phyloP scores from a whole-genome alignment of 1,140 invertebrate species.

The Pseudachorutes palmiensis region DNA sequence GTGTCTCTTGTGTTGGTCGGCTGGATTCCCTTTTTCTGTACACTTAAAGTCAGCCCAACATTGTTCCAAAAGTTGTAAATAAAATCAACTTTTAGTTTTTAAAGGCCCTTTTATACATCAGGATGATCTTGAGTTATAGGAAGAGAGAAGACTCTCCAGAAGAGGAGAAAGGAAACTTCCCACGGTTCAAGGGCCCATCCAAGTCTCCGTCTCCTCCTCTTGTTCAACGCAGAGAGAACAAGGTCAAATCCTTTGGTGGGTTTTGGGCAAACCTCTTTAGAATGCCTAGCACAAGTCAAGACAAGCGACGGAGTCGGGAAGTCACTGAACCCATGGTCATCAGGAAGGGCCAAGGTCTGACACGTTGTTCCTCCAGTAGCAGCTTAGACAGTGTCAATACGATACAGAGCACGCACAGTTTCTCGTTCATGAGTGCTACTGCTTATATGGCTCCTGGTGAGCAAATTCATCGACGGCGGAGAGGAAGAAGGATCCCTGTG shows the following conservation, averaged over 20 bases:
- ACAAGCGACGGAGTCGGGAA: not conserved
- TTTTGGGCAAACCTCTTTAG: not conserved
- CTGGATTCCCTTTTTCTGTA: too few species aligned
- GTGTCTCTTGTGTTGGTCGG: too few species aligned
- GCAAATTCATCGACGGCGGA: conserved; percentile 19
- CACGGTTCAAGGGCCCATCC: not conserved
- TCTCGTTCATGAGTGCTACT: conserved; percentile 29
- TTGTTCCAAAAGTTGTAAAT: too few species aligned
- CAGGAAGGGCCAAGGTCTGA: too few species aligned
- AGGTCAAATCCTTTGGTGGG: not conserved
- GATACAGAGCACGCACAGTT: conserved; percentile 32
- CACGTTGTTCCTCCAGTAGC: not conserved
- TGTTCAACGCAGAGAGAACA: not conserved
- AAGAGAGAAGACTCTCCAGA: not conserved
- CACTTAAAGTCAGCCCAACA: not conserved
- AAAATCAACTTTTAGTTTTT: not conserved
- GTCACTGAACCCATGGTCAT: not conserved
- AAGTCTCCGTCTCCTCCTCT: not conserved
- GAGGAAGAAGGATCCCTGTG: conserved; percentile 32
- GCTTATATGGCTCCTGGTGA: conserved; percentile 20
- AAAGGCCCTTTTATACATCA: not conserved
- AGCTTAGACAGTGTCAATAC: conserved; percentile 31
- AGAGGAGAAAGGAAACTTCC: not conserved
- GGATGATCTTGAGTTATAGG: not conserved
- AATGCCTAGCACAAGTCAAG: not conserved